Evolutionary conservation across 2,888 invertebrate genomes (phyloP).

Genomic region (Lepidonotus clava): DNA sequence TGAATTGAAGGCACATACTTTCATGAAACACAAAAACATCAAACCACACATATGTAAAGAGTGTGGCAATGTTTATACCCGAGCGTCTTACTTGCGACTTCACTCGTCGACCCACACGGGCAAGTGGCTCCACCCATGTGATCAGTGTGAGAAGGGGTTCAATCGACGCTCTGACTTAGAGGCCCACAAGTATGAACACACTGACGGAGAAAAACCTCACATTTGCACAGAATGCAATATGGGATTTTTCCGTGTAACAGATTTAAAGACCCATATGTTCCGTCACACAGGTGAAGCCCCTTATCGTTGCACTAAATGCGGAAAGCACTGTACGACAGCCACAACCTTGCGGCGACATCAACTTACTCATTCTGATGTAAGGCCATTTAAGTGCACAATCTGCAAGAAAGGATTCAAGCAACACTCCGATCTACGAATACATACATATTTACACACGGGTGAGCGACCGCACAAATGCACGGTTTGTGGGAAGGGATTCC

Average conservation of each 20-base stretch:
- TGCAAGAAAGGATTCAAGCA: not conserved
- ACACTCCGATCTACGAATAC: not conserved
- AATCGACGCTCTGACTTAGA: not conserved
- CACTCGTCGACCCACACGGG: not conserved
- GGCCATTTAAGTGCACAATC: not conserved
- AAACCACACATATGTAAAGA: slow-evolving; percentile 9
- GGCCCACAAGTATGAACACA: not conserved
- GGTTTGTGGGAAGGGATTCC: no score
- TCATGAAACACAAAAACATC: not conserved
- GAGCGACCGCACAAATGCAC: not conserved
- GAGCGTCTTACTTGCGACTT: not conserved
- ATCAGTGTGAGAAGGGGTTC: not conserved
- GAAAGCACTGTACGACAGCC: not conserved
- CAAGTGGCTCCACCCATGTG: not conserved
- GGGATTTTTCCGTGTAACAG: not conserved
- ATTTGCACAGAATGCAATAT: not conserved
- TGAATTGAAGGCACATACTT: not conserved
- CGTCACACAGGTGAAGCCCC: not conserved
- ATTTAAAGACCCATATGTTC: not conserved
- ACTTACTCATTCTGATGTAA: not conserved
- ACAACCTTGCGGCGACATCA: not conserved
- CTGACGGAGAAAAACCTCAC: not conserved
- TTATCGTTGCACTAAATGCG: not conserved
- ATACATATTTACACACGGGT: not conserved
- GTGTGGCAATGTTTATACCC: not conserved